Percentiles rank a stretch among this genome's conserved stretches.
These are phyloP conservation scores for Desmodus rotundus DNA, from an alignment of 2,113 vertebrate genomes.

Conservation along the genomic window DNA sequence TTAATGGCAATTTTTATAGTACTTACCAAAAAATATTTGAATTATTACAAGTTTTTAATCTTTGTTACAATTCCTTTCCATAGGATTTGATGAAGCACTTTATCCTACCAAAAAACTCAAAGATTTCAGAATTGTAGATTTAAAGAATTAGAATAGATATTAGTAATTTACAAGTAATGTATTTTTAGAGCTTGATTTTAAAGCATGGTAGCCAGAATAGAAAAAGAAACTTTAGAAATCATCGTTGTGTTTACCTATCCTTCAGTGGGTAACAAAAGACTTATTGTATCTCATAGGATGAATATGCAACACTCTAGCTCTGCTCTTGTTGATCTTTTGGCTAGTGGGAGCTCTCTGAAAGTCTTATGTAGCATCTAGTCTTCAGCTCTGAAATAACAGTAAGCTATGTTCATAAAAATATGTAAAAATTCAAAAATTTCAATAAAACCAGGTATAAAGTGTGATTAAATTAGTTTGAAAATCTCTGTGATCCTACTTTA, in stretches of 20 bases:
- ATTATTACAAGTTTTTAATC: slow-evolving; percentile 17
- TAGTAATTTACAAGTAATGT: not conserved
- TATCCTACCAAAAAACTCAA: not conserved
- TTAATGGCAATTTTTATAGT: not conserved
- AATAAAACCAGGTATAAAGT: not conserved
- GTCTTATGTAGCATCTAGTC: not conserved
- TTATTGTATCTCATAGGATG: not conserved
- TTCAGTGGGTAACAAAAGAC: not conserved
- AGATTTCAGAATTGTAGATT: not conserved
- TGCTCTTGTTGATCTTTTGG: not conserved
- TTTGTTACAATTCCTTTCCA: not conserved
- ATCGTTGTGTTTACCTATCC: not conserved
- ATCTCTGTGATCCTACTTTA: not conserved
- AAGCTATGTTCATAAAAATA: not conserved
- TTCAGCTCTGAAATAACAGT: not conserved
- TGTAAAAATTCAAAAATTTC: not conserved
- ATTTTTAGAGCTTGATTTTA: slow-evolving; percentile 4
- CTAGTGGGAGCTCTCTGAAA: not conserved
- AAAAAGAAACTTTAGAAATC: not conserved
- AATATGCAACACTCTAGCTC: not conserved
- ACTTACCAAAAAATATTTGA: not conserved
- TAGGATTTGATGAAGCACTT: not conserved
- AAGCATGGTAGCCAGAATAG: not conserved
- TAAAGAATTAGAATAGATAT: not conserved
- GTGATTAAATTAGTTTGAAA: not conserved